Evolutionary conservation across 2,113 vertebrate species (phyloP).

Genomic region (Gnathonemus longibarbis): DNA sequence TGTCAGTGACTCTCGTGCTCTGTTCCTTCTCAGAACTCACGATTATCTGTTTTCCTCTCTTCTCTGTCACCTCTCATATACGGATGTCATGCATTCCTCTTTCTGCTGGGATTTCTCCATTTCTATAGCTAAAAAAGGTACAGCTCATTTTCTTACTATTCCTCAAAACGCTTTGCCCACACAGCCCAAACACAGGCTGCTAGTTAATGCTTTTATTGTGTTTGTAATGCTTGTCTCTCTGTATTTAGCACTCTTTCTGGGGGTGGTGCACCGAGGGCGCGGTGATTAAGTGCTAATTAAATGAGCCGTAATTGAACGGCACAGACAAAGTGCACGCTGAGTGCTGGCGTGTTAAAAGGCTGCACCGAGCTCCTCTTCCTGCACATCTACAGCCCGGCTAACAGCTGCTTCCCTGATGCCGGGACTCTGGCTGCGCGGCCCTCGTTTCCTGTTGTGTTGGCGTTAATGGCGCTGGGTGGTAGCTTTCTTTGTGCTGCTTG

Average conservation of each 20-base stretch:
- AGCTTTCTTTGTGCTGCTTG: not conserved
- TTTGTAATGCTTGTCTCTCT: conserved; percentile 40
- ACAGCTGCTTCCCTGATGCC: not conserved
- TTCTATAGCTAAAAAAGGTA: conserved; percentile 97
- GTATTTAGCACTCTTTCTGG: conserved; percentile 39
- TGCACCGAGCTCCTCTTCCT: not conserved
- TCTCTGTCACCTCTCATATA: conserved; percentile 41
- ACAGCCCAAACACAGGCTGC: conserved; percentile 44
- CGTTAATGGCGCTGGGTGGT: not conserved
- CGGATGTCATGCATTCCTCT: conserved; percentile 57
- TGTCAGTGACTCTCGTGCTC: not conserved
- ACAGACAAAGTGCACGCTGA: conserved; percentile 12
- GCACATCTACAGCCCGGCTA: not conserved
- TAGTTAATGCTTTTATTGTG: conserved; percentile 27
- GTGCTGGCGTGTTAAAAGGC: not conserved
- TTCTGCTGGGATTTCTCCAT: conserved; percentile 55
- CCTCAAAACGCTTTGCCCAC: conserved; percentile 43
- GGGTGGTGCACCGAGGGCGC: conserved; percentile 39
- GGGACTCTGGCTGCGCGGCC: not conserved
- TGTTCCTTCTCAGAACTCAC: conserved; percentile 34
- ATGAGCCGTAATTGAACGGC: conserved; percentile 40
- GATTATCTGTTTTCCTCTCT: conserved; percentile 43
- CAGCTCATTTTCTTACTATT: conserved; percentile 51
- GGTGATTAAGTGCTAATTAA: conserved; percentile 53
- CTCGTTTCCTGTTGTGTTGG: not conserved